Evolutionary conservation across 1,140 invertebrate genomes (phyloP), one percentile per base, ranked within the genome.

Genomic region (Lordiphosa clarofinis): DNA sequence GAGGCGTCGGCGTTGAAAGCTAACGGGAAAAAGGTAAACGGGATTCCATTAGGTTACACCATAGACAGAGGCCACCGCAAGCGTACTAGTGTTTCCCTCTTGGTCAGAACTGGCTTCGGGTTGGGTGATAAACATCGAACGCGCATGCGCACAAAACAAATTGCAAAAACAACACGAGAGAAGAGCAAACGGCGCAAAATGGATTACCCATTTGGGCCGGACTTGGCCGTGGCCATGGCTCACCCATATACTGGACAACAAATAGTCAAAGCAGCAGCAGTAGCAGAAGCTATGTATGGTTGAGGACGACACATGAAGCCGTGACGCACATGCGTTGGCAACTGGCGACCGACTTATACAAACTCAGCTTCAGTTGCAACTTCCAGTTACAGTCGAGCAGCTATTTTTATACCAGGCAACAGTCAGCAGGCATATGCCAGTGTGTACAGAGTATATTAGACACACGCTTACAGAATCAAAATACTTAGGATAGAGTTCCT

Each of bases 11-110:
- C 63, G 73, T 75, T 79, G 78, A 84, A 87, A 87, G 61, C 84
- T 87, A 87, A 87, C 84, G 84, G 84, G 79, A 87, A 87, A 87
- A 87, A 87, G 84, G 84, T 87, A 87, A 87, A 87, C 84, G 78
- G 86, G 84, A 87, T 87, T 87, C 72, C 74, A 84, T 84, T 84
- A 84, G 78, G 78, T 84, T 84, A 84, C 68, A 66, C 69, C 78
- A 73, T 69, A 67, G 56, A 57, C 52, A 49, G 62, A 64, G n/a
- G 44, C 36, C 50, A 37, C 24, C 42, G 53, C 31, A 68, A 64
- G 19, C 42, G 54, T 37, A 42, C 46, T 44, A 13, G 38, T 10
- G n/a, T 13, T 21, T 40, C 9, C 38, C 64, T 19, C 64, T 59
- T 57, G 53, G 48, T 47, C 56, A 59, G 38, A 74, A 81, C 70